A percentile compares a stretch with the other conserved stretches of the same genome.
These are phyloP conservation scores for Channa maculata DNA, from an alignment of 2,113 vertebrate genomes.

Conservation along the genomic window DNA sequence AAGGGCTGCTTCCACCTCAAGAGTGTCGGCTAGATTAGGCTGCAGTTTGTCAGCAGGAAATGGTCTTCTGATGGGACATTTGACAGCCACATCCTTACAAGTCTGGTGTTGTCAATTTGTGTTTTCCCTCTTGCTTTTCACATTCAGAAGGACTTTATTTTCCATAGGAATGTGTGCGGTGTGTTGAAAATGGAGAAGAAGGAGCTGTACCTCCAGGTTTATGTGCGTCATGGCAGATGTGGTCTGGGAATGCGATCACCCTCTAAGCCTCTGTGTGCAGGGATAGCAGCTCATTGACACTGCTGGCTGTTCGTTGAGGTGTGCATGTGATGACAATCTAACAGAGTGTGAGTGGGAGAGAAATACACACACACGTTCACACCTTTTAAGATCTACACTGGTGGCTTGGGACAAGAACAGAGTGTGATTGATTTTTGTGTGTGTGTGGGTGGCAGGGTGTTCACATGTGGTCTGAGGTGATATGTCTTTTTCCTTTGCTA, in stretches of 20 bases:
- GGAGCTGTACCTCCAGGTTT: background rate
- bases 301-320: constrained; percentile 2
- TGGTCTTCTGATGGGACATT: background rate
- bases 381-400: constrained; percentile 1
- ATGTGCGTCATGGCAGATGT: background rate
- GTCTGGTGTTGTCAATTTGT: background rate
- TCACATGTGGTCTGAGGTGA: constrained; percentile 36
- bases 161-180: too few species aligned
- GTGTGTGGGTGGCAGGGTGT: background rate
- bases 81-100: background rate
- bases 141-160: too few species aligned
- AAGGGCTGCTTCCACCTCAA: constrained; percentile 12
- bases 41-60: constrained; percentile 30
- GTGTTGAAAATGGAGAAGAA: background rate
- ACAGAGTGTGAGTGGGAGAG: constrained; percentile 7
- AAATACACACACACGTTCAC: constrained; percentile 4
- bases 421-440: background rate
- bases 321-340: background rate
- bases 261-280: background rate
- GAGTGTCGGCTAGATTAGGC: background rate
- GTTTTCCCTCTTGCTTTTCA: too few species aligned
- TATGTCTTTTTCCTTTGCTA: background rate
- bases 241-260: background rate
- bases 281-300: constrained; percentile 25
- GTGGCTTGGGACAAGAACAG: background rate